A percentile compares a stretch with the other conserved stretches of the same genome.
phyloP scores from a whole-genome alignment of 2,113 vertebrate species.

The Misgurnus anguillicaudatus region DNA sequence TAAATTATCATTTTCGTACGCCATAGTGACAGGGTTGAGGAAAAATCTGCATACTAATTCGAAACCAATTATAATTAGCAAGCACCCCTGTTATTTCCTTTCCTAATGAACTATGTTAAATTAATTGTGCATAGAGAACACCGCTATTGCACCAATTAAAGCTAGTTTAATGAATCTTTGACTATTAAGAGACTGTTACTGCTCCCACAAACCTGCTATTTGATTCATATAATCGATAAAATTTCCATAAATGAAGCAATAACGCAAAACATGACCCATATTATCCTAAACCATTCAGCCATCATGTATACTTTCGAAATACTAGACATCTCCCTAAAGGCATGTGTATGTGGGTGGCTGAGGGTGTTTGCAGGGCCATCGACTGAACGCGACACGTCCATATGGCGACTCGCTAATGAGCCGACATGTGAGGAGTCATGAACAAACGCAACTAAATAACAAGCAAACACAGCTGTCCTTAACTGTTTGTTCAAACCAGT shows the following conservation, averaged over 20 bases:
- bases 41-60: conserved; percentile 14
- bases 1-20: neutral
- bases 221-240: neutral
- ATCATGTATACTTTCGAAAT: conserved; percentile 1
- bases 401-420: conserved; percentile 61
- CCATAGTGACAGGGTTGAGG: neutral
- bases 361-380: conserved; percentile 37
- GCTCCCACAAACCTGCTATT: neutral
- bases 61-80: conserved; percentile 18
- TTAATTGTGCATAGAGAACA: neutral
- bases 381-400: conserved; percentile 66
- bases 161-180: neutral
- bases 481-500: conserved; percentile 16
- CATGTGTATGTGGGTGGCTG: conserved; percentile 46
- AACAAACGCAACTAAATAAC: conserved; percentile 37
- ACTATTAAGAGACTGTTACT: conserved; percentile 4
- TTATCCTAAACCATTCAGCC: conserved; percentile 1
- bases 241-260: neutral
- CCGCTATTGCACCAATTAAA: neutral
- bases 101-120: conserved; percentile 1
- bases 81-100: conserved; percentile 6
- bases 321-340: conserved; percentile 20
- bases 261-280: neutral
- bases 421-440: conserved; percentile 62
- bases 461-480: conserved; percentile 38